Percentiles rank a stretch among this genome's conserved stretches.
phyloP scores from a whole-genome alignment of 92 coral and sea anemone species.

The Isaurus tuberculatus region DNA sequence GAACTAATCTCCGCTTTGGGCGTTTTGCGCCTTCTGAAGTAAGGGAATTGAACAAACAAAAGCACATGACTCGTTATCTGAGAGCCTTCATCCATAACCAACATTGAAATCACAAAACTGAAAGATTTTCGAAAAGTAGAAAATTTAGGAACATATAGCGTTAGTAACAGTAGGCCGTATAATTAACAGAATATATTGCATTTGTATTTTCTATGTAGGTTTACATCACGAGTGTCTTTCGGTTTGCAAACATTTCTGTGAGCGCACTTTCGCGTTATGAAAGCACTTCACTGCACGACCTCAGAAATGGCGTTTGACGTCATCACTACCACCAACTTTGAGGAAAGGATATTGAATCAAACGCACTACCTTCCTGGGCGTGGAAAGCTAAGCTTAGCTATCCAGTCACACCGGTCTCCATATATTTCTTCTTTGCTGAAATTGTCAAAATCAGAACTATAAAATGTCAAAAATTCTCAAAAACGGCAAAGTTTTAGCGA shows the following conservation, averaged over 20 bases:
- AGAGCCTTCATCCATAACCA: neutral
- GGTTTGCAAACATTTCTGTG: neutral
- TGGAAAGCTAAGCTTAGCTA: neutral
- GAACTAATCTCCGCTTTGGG: neutral
- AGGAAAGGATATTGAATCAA: constrained; percentile 9
- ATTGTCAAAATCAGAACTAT: too few species aligned
- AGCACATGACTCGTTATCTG: neutral
- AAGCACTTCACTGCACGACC: constrained; percentile 21
- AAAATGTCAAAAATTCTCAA: neutral
- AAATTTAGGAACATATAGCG: too few species aligned
- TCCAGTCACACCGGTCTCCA: neutral
- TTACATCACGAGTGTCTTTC: constrained; percentile 6
- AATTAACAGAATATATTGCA: neutral
- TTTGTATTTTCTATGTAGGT: neutral
- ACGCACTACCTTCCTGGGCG: constrained; percentile 26
- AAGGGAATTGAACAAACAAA: neutral
- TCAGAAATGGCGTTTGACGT: constrained; percentile 22
- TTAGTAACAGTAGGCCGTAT: neutral
- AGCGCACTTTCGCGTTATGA: neutral
- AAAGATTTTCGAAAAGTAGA: too few species aligned
- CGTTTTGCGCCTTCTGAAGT: neutral
- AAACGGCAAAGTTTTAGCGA: neutral
- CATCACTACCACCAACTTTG: constrained; percentile 10
- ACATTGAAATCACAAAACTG: too few species aligned
- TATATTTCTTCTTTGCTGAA: neutral